A percentile compares a stretch with the other conserved stretches of the same genome.
These are phyloP conservation scores for Pseudolycoriella hygida DNA, from an alignment of 2,888 invertebrate genomes.

Conservation along the genomic window DNA sequence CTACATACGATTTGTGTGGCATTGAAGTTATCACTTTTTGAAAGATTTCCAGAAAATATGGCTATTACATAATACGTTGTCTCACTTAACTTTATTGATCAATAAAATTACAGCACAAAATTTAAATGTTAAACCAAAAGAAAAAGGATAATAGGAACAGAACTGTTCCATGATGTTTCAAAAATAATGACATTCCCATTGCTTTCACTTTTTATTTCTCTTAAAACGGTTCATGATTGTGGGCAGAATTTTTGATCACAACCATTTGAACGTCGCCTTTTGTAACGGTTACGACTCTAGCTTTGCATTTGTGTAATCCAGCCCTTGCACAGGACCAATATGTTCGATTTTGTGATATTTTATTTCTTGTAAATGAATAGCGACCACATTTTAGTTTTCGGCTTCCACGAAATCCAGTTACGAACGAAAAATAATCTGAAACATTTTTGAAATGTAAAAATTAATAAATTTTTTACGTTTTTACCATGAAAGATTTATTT, in stretches of 20 bases:
- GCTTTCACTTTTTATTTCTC: neutral
- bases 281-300: slow-evolving; percentile 26
- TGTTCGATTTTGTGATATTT: slow-evolving; percentile 23
- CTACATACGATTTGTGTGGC: too few species aligned
- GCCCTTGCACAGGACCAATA: slow-evolving; percentile 31
- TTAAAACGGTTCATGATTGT: slow-evolving; percentile 29
- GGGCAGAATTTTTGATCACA: slow-evolving; percentile 25
- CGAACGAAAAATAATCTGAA: slow-evolving; percentile 21
- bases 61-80: too few species aligned
- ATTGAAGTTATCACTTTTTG: too few species aligned
- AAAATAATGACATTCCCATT: neutral
- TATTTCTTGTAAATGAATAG: slow-evolving; percentile 28
- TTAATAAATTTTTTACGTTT: neutral
- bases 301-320: slow-evolving; percentile 29
- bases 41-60: too few species aligned
- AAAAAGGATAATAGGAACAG: neutral
- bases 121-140: neutral
- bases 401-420: slow-evolving; percentile 29
- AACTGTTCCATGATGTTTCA: neutral
- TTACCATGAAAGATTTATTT: too few species aligned
- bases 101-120: neutral
- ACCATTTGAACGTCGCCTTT: slow-evolving; percentile 23
- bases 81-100: too few species aligned
- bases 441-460: slow-evolving; percentile 4
- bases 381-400: slow-evolving; percentile 28